These are phyloP conservation scores for Otis tarda DNA, from an alignment of 2,113 vertebrate species.

Conservation along the genomic window DNA sequence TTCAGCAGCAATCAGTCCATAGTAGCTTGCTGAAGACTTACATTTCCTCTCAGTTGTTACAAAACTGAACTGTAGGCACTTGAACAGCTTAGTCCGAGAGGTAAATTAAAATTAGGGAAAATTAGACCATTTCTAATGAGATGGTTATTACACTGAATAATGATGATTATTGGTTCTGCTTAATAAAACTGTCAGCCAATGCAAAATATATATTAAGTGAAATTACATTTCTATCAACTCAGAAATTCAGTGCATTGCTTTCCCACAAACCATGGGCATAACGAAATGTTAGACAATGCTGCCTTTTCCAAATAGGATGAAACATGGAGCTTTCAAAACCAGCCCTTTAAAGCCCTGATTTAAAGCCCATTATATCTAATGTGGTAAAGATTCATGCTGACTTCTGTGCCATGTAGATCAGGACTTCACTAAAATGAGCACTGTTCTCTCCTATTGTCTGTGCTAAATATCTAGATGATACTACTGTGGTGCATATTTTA, in stretches of 20 bases:
- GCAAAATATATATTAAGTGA: slow-evolving; percentile 75
- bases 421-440: not conserved
- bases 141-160: slow-evolving; percentile 72
- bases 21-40: slow-evolving; percentile 30
- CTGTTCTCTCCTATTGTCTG: not conserved
- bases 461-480: not conserved
- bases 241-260: slow-evolving; percentile 40
- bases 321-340: slow-evolving; percentile 29
- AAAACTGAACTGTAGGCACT: slow-evolving; percentile 64
- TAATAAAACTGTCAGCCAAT: slow-evolving; percentile 76
- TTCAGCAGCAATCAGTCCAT: slow-evolving; percentile 40
- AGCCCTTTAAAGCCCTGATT: not conserved
- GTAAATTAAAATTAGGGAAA: slow-evolving; percentile 78
- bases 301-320: slow-evolving; percentile 26
- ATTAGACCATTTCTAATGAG: slow-evolving; percentile 75
- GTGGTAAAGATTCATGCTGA: not conserved
- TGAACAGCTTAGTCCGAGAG: slow-evolving; percentile 57
- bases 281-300: not conserved
- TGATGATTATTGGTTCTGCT: slow-evolving; percentile 75
- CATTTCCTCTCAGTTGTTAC: slow-evolving; percentile 59
- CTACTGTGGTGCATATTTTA: not conserved
- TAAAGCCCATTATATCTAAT: not conserved
- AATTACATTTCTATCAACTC: slow-evolving; percentile 66
- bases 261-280: slow-evolving; percentile 33
- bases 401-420: not conserved